Evolutionary conservation across 2,888 invertebrate species (phyloP), one percentile per base, ranked within the genome.

Genomic region (Orthosia gothica): DNA sequence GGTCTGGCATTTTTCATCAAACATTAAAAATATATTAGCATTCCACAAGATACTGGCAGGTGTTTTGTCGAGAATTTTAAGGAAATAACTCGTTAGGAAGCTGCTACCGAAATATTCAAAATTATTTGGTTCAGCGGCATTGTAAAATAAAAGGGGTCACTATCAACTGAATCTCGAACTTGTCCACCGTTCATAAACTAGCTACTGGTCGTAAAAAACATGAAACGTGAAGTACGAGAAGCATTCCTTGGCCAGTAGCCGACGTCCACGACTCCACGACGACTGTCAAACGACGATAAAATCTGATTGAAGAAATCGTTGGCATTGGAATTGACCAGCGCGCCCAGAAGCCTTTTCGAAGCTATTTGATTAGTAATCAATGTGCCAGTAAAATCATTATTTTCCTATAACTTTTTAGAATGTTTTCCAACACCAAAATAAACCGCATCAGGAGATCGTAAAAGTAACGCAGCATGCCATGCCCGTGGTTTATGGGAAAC

Each of bases 281-380:
- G 84, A 83, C 91, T 90, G 92, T 93, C 93, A 92, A 85, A 85
- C 79, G 85, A 64, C 84, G 93, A 94, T 93, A 92, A 84, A 84
- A 94, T 94, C 94, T 85, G 86, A 85, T 87, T 86, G 87, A 89
- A 89, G 85, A 76, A 86, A 87, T 84, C 65, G 84, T 88, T 89
- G 91, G 89, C 88, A 92, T 92, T 90, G 88, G 83, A 89, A 86
- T 85, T 84, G 84, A 85, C 72, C 72, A 68, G 70, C 74, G 78
- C 50, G 45, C 75, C 68, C 79, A 83, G 83, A 83, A 86, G 81
- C 84, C 59, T 79, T 79, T 62, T 76, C 72, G 61, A 78, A 83
- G 70, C 74, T 74, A 81, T 85, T 86, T 75, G 84, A 87, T 87
- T 76, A 79, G 74, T 70, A 79, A 78, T 85, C 69, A 79, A 82